phyloP scores from a whole-genome alignment of 2,888 invertebrate genomes.

The Dastarcus helophoroides region DNA sequence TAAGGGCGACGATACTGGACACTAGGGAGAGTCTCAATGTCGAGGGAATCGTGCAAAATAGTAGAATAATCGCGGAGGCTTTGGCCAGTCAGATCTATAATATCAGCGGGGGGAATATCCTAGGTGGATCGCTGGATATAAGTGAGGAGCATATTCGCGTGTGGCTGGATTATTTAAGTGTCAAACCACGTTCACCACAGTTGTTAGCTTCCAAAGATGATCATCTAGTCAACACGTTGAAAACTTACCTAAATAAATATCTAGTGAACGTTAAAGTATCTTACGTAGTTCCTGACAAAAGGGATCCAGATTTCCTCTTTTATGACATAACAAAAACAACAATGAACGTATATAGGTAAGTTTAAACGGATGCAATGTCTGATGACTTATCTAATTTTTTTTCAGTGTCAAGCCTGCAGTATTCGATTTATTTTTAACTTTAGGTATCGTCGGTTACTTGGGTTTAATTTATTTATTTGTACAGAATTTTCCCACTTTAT shows the following conservation, averaged over 20 bases:
- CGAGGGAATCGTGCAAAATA: constrained; percentile 51
- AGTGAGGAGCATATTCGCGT: constrained; percentile 59
- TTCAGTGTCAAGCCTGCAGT: constrained; percentile 93
- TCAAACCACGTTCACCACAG: constrained; percentile 66
- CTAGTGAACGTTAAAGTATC: constrained; percentile 64
- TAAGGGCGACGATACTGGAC: constrained; percentile 54
- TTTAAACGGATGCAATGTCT: constrained; percentile 9
- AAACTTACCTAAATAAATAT: constrained; percentile 62
- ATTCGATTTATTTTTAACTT: constrained; percentile 89
- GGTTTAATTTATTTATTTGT: constrained; percentile 73
- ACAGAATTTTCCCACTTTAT: constrained; percentile 56
- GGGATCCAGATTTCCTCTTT: constrained; percentile 89
- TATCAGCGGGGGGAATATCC: constrained; percentile 52
- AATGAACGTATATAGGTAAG: constrained; percentile 79
- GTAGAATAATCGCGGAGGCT: constrained; percentile 68
- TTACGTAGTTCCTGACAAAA: constrained; percentile 60
- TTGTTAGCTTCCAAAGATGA: constrained; percentile 54
- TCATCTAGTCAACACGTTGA: constrained; percentile 55
- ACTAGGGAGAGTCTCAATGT: constrained; percentile 44
- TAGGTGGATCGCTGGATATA: constrained; percentile 65
- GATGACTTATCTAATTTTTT: constrained; percentile 23
- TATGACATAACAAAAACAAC: constrained; percentile 71
- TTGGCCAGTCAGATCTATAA: constrained; percentile 74
- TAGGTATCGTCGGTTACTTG: constrained; percentile 75
- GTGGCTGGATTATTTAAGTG: constrained; percentile 64